These are phyloP conservation scores for Steatornis caripensis DNA, from an alignment of 2,113 vertebrate species.

Conservation along the genomic window DNA sequence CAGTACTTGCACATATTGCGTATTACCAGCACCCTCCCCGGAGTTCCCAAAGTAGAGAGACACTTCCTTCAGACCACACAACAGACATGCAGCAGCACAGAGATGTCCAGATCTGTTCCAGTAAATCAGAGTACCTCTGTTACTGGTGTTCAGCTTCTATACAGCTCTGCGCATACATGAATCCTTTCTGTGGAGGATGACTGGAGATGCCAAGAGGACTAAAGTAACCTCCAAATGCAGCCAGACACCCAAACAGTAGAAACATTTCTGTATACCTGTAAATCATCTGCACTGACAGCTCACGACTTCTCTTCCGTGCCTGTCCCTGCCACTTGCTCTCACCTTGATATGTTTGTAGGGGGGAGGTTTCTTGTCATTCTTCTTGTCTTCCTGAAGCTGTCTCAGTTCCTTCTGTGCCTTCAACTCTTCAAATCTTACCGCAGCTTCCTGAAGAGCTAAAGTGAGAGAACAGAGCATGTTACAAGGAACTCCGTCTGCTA, in stretches of 20 bases:
- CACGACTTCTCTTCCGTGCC: neutral
- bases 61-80: neutral
- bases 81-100: neutral
- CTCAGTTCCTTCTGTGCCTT: slow-evolving; percentile 94
- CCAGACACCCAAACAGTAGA: neutral
- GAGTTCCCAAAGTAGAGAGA: neutral
- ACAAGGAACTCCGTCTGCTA: neutral
- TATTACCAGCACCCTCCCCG: neutral
- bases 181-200: neutral
- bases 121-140: neutral
- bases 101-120: neutral
- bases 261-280: neutral
- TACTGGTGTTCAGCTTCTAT: neutral
- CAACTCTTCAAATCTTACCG: slow-evolving; percentile 89
- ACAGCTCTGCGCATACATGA: neutral
- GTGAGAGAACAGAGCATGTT: neutral
- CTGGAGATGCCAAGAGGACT: neutral
- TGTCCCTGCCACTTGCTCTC: slow-evolving; percentile 1
- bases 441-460: slow-evolving; percentile 93
- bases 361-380: slow-evolving; percentile 95
- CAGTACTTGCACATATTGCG: neutral
- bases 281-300: neutral
- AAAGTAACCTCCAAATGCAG: neutral
- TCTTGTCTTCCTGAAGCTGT: slow-evolving; percentile 93
- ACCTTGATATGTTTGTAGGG: slow-evolving; percentile 98